Evolutionary conservation across 2,797 vertebrate genomes (phyloP), one percentile per base, ranked within the genome.

Genomic region (Notolepis coatsorum): DNA sequence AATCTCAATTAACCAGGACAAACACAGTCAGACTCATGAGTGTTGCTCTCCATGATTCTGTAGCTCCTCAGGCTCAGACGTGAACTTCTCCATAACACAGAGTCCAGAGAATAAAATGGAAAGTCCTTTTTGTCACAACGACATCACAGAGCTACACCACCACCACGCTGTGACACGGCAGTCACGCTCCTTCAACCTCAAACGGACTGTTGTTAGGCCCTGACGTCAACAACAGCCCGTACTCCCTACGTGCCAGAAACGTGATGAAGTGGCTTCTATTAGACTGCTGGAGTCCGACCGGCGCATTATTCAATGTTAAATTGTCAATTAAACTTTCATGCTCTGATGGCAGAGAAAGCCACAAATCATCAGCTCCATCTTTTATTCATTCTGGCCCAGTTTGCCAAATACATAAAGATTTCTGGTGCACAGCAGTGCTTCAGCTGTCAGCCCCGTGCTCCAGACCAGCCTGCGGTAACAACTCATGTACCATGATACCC

Each of bases 281-380:
- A n/a, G n/a, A 33, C 41, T 8, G 48, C 41, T 24, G 24, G 48
- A 28, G 13, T 65, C 58, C 39, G 31, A 38, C 58, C 39, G 31
- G 35, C 47, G 25, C 51, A 74, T 79, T 80, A 79, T 77, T 79
- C 77, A 51, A 75, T 73, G 71, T 71, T 73, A 80, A 79, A 76
- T 63, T 75, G 64, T 79, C 79, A 75, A 78, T 85, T 77, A 72
- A 84, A 79, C 51, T 72, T 88, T 79, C 60, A 84, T 68, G 43
- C 61, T 62, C 17, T 20, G 17, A 35, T 15, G 13, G 51, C 7
- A 24, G 48, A 50, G 38, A 56, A 77, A 65, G 62, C 61, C 75
- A 71, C 72, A 79, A 80, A 87, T 82, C 74, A 69, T 74, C 49
- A 31, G 35, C 71, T 70, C 58, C 42, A 76, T 80, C 59, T 82